phyloP scores from a whole-genome alignment of 1,140 invertebrate genomes.

The roundworm (Caenorhabditis elegans) region DNA sequence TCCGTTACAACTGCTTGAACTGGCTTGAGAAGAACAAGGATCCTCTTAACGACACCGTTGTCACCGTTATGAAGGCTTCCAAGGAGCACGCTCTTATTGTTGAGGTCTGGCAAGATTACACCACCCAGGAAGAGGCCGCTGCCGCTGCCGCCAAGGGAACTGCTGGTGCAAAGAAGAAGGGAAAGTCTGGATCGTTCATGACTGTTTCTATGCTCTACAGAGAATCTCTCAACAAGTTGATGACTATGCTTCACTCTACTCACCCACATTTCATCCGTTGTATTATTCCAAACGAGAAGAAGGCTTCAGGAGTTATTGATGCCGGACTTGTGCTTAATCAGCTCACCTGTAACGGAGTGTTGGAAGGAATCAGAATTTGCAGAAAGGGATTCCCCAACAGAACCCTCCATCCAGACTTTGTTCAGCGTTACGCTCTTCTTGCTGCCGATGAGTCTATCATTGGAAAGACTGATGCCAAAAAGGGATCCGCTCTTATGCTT shows the following conservation, averaged over 20 bases:
- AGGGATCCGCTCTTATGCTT: constrained; percentile 53
- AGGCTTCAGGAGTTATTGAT: constrained; percentile 76
- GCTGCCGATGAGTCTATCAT: constrained; percentile 60
- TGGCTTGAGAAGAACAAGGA: constrained; percentile 99
- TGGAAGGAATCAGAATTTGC: constrained; percentile 99
- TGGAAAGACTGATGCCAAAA: constrained; percentile 55
- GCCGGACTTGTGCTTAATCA: constrained; percentile 71
- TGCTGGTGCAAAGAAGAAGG: constrained; percentile 56
- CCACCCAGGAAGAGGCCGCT: constrained; percentile 71
- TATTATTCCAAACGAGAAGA: constrained; percentile 99
- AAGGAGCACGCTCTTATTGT: constrained; percentile 58
- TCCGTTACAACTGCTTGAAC: constrained; percentile 91
- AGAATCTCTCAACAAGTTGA: constrained; percentile 65
- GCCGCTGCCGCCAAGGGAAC: constrained; percentile 44
- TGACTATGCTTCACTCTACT: constrained; percentile 71
- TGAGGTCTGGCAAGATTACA: constrained; percentile 60
- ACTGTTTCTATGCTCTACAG: constrained; percentile 65
- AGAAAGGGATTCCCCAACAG: constrained; percentile 99
- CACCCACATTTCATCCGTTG: constrained; percentile 99
- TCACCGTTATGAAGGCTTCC: constrained; percentile 79
- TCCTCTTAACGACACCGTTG: constrained; percentile 89
- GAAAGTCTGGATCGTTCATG: constrained; percentile 65
- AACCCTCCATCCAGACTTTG: constrained; percentile 99
- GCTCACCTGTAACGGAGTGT: constrained; percentile 99
- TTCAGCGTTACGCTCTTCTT: constrained; percentile 83